These are phyloP conservation scores for Trialeurodes vaporariorum DNA, from an alignment of 1,140 invertebrate species.

Conservation along the genomic window DNA sequence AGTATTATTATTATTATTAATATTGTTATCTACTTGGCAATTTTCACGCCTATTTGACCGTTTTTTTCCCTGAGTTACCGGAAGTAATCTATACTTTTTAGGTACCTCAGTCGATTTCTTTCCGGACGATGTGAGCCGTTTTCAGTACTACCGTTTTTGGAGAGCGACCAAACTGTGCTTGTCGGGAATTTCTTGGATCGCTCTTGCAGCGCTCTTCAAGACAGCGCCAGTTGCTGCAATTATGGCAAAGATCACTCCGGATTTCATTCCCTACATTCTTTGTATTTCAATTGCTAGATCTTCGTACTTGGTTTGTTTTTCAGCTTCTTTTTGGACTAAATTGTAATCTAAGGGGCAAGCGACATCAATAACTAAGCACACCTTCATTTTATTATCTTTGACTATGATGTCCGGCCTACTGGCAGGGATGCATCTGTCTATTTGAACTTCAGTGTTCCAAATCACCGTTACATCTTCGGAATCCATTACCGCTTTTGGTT, in stretches of 20 bases:
- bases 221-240: too few species aligned
- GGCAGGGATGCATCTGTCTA: not conserved
- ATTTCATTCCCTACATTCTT: constrained; percentile 8
- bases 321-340: not conserved
- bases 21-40: too few species aligned
- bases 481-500: constrained; percentile 6
- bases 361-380: constrained; percentile 1
- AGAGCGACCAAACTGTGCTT: too few species aligned
- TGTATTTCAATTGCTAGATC: constrained; percentile 10
- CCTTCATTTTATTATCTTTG: constrained; percentile 4
- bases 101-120: too few species aligned
- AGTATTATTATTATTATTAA: too few species aligned
- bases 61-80: too few species aligned
- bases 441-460: constrained; percentile 5
- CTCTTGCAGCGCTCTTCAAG: too few species aligned
- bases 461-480: not conserved
- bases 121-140: too few species aligned
- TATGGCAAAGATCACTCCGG: not conserved
- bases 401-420: constrained; percentile 10
- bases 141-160: too few species aligned
- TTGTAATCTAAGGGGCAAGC: constrained; percentile 5
- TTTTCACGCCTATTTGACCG: too few species aligned
- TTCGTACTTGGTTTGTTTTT: constrained; percentile 3
- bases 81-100: too few species aligned
- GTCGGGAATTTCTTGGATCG: too few species aligned